Base-by-base conservation (phyloP, 2,888 invertebrate species). In the Nasonovia ribisnigri region DNA sequence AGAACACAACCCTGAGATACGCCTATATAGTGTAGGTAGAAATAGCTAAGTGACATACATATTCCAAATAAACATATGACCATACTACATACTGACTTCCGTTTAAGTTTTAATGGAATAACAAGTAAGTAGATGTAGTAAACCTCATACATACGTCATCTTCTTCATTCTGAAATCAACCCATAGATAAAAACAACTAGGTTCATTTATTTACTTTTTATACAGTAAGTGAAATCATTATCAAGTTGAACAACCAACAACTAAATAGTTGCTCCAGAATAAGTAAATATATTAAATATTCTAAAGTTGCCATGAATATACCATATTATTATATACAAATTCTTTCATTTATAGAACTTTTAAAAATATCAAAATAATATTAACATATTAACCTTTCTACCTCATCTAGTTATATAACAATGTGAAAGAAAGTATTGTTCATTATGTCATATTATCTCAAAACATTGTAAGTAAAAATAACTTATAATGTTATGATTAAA, bases 131-230 rank as follows among this genome's bases (percentile, higher is more conserved):
- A 48, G 48, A 92, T 88, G 51, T 92, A 77, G 86, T 88, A 92
- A 67, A 67, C 13, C 42, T 60, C 67, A 67, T 92, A 88, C 92
- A 88, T 92, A 92, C 77, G 67, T 77, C 92, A 92, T 92, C 92
- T 88, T 92, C 77, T 92, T 92, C 92, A 92, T 92, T 92, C 92
- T 92, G 92, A 92, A 92, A 92, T 88, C 26, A 92, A 88, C 92
- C 92, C 92, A 92, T 88, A 48, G 88, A 87, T 88, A 77, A 77
- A 87, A 57, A 87, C 92, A 92, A 92, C 92, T 88, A 92, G 92
- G 88, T 92, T 92, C 88, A 92, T 92, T 92, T 92, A 42, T 88
- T 84, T 67, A 88, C 77, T 88, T 88, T 77, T 86, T 29, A 48
- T 60, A 43, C 51, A 51, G 51, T 88, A 92, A 88, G 54, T 60